These are phyloP conservation scores for Podarcis siculus DNA, from an alignment of 2,797 vertebrate species.

Conservation along the genomic window DNA sequence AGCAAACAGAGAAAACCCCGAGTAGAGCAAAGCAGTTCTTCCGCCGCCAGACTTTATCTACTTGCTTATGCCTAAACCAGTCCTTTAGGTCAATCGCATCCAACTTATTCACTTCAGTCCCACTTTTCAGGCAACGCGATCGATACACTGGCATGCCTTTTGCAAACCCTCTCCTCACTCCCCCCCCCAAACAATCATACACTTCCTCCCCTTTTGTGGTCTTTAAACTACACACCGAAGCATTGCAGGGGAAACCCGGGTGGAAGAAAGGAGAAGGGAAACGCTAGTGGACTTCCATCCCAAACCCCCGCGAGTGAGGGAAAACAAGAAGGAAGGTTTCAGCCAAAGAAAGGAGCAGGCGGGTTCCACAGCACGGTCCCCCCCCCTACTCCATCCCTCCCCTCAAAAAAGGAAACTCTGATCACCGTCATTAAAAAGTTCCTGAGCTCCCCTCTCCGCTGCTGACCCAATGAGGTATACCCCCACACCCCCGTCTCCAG, in stretches of 20 bases:
- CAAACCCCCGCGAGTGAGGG: conserved; percentile 61
- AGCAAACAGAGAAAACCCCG: neutral
- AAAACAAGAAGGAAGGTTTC: conserved; percentile 53
- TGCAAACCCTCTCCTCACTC: conserved; percentile 35
- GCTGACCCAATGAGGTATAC: neutral
- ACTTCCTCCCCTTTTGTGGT: conserved; percentile 56
- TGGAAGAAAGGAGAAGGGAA: neutral
- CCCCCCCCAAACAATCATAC: conserved; percentile 27
- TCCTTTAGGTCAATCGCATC: conserved; percentile 64
- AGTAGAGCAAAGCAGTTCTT: neutral
- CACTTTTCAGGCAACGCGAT: conserved; percentile 67
- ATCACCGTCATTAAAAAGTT: neutral
- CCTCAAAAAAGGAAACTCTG: conserved; percentile 2
- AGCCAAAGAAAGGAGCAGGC: conserved; percentile 40
- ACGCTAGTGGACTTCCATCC: conserved; percentile 43
- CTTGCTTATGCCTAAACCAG: conserved; percentile 1
- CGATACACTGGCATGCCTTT: conserved; percentile 64
- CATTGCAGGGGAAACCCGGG: conserved; percentile 53
- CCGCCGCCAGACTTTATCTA: neutral
- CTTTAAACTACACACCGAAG: conserved; percentile 68
- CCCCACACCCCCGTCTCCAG: neutral
- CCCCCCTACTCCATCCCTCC: neutral
- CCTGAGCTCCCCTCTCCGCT: neutral
- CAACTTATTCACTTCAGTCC: conserved; percentile 69
- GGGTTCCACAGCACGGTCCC: neutral